phyloP scores from a whole-genome alignment of 2,797 vertebrate genomes.

The Melanitta fusca region DNA sequence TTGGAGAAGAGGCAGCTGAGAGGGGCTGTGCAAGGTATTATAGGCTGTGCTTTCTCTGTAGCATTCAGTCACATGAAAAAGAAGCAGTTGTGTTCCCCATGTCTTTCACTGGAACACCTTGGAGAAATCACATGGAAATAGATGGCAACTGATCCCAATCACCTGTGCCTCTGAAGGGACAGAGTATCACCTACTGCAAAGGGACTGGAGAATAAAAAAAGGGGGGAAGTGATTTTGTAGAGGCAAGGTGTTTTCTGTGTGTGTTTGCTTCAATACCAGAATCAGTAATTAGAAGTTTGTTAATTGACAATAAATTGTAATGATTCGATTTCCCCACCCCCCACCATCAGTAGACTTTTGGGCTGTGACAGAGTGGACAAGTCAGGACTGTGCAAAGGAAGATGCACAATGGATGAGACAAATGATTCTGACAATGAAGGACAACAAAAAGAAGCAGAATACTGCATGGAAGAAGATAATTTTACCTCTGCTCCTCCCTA shows the following conservation, averaged over 20 bases:
- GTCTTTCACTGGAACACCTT: neutral
- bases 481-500: neutral
- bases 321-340: too few species aligned
- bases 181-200: neutral
- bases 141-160: neutral
- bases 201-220: fast-evolving
- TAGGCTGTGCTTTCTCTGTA: neutral
- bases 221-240: neutral
- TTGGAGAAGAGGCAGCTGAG: neutral
- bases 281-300: neutral
- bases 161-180: too few species aligned
- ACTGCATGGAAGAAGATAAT: neutral
- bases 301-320: neutral
- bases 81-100: neutral
- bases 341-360: too few species aligned
- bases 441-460: neutral
- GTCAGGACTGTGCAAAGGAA: neutral
- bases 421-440: neutral
- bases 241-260: neutral
- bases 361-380: neutral
- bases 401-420: neutral
- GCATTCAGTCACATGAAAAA: neutral
- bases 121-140: neutral
- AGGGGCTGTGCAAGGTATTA: neutral
- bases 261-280: neutral